Evolutionary conservation across 2,797 vertebrate genomes (phyloP), one percentile per base, ranked within the genome.

Genomic region (Cyclopterus lumpus): DNA sequence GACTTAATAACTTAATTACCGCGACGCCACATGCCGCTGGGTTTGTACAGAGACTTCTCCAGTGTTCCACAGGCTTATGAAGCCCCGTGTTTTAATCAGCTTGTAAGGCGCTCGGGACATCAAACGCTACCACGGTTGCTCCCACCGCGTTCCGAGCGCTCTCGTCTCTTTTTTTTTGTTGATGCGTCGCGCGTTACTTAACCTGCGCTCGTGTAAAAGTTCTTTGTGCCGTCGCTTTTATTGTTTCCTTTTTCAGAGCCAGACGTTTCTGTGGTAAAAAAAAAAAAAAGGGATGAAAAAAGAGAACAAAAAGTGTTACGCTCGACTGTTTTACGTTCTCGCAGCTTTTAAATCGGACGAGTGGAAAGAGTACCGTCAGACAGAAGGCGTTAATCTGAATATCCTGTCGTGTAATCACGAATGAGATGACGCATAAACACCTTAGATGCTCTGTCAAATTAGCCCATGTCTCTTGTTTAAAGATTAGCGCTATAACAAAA

Each of bases 1-100:
- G 79, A 81, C 80, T 77, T 87, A 82, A 86, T 77, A 83, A 81
- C 67, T 88, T 89, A 85, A 90, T 91, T 81, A 90, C 75, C 78
- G 67, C 48, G 32, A 32, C 62, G 16, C 82, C 81, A 80, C 81
- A 85, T 85, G 81, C 66, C 16, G 85, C 58, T 75, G 11, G 2
- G 48, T 77, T 71, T 71, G 65, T 20, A 28, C 36, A 69, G 58
- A 84, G 65, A 67, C 80, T 72, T 84, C 74, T 54, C 71, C 48
- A 61, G 65, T 44, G 66, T 83, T 88, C 87, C 80, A 70, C 74
- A 60, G 80, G 48, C 80, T 59, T 53, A 71, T 74, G 86, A 90
- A 87, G n/a, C 26, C 49, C 55, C n/a, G 54, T 76, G 67, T 85
- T n/a, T 85, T 83, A 85, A 88, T 90, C 85, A 81, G 77, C 75